A percentile compares a stretch with the other conserved stretches of the same genome.
These are phyloP conservation scores for Neocrepidodera transversa DNA, from an alignment of 2,888 invertebrate genomes.

Conservation along the genomic window DNA sequence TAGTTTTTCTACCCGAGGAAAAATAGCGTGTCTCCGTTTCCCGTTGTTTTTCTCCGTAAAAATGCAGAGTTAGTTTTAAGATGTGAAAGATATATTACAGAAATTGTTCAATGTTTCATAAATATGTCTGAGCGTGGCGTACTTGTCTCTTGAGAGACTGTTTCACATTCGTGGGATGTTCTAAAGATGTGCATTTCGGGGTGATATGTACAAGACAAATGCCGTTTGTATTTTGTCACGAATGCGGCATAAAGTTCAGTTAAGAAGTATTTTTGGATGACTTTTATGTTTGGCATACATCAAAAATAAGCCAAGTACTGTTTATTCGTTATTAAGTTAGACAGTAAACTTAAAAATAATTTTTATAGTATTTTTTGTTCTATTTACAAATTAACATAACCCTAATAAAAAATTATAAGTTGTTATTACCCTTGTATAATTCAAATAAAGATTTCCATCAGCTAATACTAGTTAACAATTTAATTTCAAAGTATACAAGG, in stretches of 20 bases:
- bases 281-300: no score
- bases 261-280: background rate
- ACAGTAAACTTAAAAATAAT: no score
- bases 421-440: no score
- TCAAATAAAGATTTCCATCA: background rate
- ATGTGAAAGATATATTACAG: conserved; percentile 3
- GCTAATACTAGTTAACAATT: background rate
- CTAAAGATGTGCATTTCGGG: background rate
- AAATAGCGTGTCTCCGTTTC: background rate
- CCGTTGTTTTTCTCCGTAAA: background rate
- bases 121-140: background rate
- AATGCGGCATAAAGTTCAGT: background rate
- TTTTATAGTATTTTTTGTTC: no score
- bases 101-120: conserved; percentile 13
- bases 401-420: no score
- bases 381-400: no score
- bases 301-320: no score
- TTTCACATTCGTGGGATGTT: background rate
- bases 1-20: background rate
- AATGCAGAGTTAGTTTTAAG: conserved; percentile 5
- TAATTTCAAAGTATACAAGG: background rate
- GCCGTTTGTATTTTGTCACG: background rate
- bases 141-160: background rate
- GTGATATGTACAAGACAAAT: conserved; percentile 3
- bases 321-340: no score